phyloP scores from a whole-genome alignment of 2,797 vertebrate species.

The Varecia variegata region DNA sequence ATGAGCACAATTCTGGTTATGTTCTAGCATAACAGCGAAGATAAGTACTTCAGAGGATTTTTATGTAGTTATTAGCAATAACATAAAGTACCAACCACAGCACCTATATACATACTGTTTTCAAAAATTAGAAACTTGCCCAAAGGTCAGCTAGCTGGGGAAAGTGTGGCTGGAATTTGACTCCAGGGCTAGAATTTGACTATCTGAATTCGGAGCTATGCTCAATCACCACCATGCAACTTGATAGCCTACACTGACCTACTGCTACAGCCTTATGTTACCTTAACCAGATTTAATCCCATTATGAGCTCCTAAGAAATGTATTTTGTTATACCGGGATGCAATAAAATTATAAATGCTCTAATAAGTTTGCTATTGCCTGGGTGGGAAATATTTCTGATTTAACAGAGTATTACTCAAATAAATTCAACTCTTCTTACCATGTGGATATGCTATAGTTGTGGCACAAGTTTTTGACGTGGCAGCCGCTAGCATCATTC shows the following conservation, averaged over 20 bases:
- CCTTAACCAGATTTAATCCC: neutral
- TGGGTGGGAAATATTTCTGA: neutral
- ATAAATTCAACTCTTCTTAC: constrained; percentile 83
- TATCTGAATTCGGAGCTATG: neutral
- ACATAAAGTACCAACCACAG: neutral
- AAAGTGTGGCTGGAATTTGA: neutral
- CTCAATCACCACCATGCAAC: neutral
- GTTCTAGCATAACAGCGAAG: neutral
- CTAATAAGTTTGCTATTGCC: neutral
- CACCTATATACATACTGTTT: neutral
- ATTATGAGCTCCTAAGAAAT: neutral
- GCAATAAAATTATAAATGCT: neutral
- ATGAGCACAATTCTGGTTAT: neutral
- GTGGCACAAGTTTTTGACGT: constrained; percentile 99
- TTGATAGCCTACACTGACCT: neutral
- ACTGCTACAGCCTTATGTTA: neutral
- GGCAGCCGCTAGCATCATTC: constrained; percentile 98
- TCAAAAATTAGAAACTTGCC: neutral
- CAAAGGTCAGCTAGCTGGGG: neutral
- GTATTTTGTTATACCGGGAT: neutral
- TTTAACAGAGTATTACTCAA: neutral
- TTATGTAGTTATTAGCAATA: neutral
- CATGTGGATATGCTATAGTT: constrained; percentile 96
- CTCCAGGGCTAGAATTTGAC: neutral
- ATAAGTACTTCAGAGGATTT: neutral